These are phyloP conservation scores for Cheirogaleus medius DNA, from an alignment of 2,113 vertebrate genomes.

Conservation along the genomic window DNA sequence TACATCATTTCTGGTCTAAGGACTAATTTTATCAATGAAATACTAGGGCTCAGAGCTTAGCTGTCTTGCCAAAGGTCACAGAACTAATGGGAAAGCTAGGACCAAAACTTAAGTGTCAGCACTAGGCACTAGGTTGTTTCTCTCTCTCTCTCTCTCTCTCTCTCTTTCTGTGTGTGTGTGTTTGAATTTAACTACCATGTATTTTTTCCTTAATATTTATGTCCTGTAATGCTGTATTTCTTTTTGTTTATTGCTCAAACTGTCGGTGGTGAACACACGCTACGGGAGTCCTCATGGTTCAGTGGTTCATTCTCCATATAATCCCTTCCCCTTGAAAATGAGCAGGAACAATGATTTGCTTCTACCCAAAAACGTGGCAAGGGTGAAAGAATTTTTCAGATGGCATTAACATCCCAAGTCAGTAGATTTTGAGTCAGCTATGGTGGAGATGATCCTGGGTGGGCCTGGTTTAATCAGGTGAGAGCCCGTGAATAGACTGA, in stretches of 20 bases:
- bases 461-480: background rate
- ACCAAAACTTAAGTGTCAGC: no score
- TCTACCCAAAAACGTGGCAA: background rate
- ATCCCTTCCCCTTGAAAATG: background rate
- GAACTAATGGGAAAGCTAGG: background rate
- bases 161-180: background rate
- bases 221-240: no score
- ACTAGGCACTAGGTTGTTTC: background rate
- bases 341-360: no score
- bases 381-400: no score
- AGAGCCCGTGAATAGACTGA: background rate
- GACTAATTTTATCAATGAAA: background rate
- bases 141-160: no score
- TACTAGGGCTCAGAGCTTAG: background rate
- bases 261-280: no score
- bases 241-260: background rate
- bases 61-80: background rate
- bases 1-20: background rate
- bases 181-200: background rate
- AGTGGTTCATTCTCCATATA: accelerated
- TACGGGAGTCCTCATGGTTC: background rate
- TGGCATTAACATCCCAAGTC: background rate
- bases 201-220: background rate
- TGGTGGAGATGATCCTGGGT: no score
- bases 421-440: no score